Evolutionary conservation across 2,113 vertebrate genomes (phyloP).

Genomic region (Heteronetta atricapilla): DNA sequence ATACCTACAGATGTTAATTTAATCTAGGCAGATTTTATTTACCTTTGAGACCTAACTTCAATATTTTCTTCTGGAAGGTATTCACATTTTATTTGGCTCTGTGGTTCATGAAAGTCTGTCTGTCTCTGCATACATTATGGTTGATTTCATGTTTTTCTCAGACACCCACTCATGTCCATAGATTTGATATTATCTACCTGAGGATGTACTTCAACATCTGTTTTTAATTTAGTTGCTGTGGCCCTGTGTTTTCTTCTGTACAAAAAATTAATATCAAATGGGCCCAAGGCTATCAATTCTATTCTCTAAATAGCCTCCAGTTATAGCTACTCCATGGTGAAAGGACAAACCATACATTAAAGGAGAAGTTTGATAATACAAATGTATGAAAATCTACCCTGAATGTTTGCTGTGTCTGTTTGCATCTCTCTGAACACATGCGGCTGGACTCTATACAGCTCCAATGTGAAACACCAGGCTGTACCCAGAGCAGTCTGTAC

Average conservation of each 20-base stretch:
- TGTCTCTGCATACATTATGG: neutral
- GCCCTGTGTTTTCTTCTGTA: neutral
- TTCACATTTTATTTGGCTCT: neutral
- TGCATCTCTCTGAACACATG: neutral
- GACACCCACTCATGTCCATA: neutral
- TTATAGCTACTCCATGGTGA: neutral
- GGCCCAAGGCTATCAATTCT: neutral
- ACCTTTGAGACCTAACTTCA: neutral
- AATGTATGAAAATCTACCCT: neutral
- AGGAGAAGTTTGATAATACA: neutral
- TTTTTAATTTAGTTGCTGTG: neutral
- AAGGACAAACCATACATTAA: neutral
- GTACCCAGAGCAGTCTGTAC: neutral
- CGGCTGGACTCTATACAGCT: neutral
- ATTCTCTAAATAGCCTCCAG: neutral
- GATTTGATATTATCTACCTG: neutral
- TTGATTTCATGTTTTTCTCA: conserved; percentile 1
- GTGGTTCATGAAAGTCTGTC: neutral
- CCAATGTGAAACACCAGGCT: neutral
- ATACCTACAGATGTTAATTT: conserved; percentile 8
- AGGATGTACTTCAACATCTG: neutral
- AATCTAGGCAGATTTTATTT: conserved; percentile 3
- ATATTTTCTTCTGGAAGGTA: neutral
- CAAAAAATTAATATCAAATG: neutral
- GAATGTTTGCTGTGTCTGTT: neutral